Evolutionary conservation across 1,140 invertebrate species (phyloP), one percentile per base, ranked within the genome.

Genomic region (Solenopsis fugax): DNA sequence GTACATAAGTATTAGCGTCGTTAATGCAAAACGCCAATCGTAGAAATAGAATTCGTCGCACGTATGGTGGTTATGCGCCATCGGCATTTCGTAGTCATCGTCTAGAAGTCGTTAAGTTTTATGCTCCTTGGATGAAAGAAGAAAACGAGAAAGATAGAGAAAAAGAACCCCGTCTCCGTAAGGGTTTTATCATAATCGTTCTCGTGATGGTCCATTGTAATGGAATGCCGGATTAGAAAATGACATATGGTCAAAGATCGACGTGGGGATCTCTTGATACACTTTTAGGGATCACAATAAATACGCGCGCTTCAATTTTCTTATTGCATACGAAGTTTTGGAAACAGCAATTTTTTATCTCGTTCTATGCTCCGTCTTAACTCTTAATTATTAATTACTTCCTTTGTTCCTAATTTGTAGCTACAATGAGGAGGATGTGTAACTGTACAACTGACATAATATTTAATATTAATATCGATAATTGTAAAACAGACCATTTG

Each of bases 131-230:
- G 48, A 29, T 16, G 12, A 18, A 41, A 6, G 34, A 10, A 62
- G 29, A 67, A 5, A 45, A 67, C 4, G 64, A 64, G 29, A 67
- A 18, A 67, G 64, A 41, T 5, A 67, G 12, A 67, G 7, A 67
- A 2, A 65, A 18, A 65, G 12, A 18, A 9, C 48, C 16, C 72
- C 24, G 41, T 9, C 21, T 5, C 45, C 64, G 24, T 52, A 58
- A 48, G 16, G 29, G 13, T 82, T 72, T 82, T 65, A 81, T 58
- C 65, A 87, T 87, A 87, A 87, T 87, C 85, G 77, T 87, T 87
- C 67, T 45, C 54, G 16, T 71, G 67, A 87, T 87, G 56, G 67
- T 12, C 48, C 54, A 34, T 82, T 9, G 29, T 82, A 87, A 82
- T 82, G 54, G 77, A 73, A 87, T 60, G 78, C 21, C 48, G 67